These are phyloP conservation scores for Caerostris darwini DNA, from an alignment of 1,140 invertebrate genomes.

Conservation along the genomic window DNA sequence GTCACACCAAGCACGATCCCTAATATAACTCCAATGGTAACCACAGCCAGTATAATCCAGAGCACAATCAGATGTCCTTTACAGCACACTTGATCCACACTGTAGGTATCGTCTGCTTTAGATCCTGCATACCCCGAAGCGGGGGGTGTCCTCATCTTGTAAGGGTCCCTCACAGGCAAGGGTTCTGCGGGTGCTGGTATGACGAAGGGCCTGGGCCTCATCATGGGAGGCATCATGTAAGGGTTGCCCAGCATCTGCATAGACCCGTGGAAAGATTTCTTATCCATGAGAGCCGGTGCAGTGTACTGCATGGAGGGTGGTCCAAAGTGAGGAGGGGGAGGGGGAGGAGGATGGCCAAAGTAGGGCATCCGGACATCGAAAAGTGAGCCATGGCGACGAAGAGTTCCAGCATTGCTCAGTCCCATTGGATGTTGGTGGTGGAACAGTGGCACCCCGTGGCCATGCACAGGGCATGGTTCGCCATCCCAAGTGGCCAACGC, in stretches of 20 bases:
- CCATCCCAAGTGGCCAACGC: constrained; percentile 78
- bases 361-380: constrained; percentile 69
- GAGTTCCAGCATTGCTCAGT: constrained; percentile 44
- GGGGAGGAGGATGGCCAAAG: constrained; percentile 47
- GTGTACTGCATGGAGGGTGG: constrained; percentile 22
- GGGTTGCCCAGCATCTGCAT: constrained; percentile 70
- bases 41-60: constrained; percentile 81
- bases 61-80: constrained; percentile 81
- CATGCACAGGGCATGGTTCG: constrained; percentile 79
- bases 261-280: constrained; percentile 78
- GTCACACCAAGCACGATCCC: constrained; percentile 80
- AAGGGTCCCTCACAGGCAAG: constrained; percentile 78
- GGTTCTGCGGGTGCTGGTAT: constrained; percentile 76
- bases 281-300: constrained; percentile 59
- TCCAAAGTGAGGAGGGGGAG: constrained; percentile 1
- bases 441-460: constrained; percentile 66
- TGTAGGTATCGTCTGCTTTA: constrained; percentile 71
- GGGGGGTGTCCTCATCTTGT: constrained; percentile 72
- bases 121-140: constrained; percentile 57
- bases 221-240: constrained; percentile 71
- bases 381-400: constrained; percentile 72
- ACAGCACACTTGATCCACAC: constrained; percentile 79
- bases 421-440: constrained; percentile 55
- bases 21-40: constrained; percentile 80
- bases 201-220: constrained; percentile 75